Conservation (phyloP, 1,140 invertebrate genomes). For the Drosophila serrata region DNA sequence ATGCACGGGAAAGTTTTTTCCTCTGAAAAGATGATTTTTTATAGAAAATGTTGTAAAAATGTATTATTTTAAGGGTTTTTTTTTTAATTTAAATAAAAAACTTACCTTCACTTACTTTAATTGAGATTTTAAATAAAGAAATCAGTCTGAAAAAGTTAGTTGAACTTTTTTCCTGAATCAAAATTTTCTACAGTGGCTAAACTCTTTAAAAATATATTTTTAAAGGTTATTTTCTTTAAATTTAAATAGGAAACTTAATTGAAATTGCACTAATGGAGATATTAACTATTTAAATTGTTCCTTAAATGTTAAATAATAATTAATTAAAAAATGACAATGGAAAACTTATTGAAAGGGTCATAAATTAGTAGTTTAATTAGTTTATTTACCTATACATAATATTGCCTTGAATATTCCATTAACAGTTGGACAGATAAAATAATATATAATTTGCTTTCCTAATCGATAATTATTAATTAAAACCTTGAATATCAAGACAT, state of each 20-base stretch:
- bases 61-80: neutral
- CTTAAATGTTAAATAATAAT: too few species aligned
- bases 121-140: too few species aligned
- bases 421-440: too few species aligned
- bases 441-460: neutral
- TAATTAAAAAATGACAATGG: too few species aligned
- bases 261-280: too few species aligned
- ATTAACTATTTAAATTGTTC: neutral
- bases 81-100: neutral
- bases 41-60: neutral
- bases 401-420: neutral
- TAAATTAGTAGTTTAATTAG: neutral
- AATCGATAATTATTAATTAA: conserved; percentile 17
- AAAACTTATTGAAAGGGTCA: neutral
- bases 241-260: neutral
- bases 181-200: neutral
- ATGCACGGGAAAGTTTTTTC: neutral
- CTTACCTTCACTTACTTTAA: too few species aligned
- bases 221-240: neutral
- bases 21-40: neutral
- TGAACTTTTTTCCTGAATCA: neutral
- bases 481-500: neutral
- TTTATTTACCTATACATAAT: too few species aligned
- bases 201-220: too few species aligned
- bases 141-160: neutral